Evolutionary conservation across 2,797 vertebrate species (phyloP), one percentile per base, ranked within the genome.

Genomic region (Spondyliosoma cantharus): DNA sequence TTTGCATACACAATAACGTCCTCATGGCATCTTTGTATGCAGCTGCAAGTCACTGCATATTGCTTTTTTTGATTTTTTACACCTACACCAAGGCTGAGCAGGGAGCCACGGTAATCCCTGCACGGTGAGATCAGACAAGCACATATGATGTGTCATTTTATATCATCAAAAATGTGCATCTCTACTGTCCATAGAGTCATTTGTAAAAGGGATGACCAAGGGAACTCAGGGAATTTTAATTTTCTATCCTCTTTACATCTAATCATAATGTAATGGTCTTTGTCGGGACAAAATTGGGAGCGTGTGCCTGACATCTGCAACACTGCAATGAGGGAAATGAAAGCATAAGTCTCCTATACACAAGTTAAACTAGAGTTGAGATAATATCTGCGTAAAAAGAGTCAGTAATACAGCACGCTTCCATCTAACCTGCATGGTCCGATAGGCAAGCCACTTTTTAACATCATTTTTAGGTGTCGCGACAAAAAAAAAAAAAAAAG

Each of bases 401-500:
- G 2, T 54, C 6, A 7, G 29, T 27, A 45, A 56, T 20, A 22
- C 49, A 78, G 12, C 14, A 8, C 32, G 19, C 17, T 17, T 45
- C 19, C 5, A 7, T 46, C 24, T 48, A 61, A 74, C n/a, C 60
- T 62, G 29, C 56, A 12, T 22, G 24, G 19, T 32, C 32, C 27
- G 46, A 70, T 43, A 45, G 4, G 15, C 19, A 52, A 16, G 24
- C 13, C 20, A 3, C 4, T 43, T 32, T 4, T 66, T 72, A 46
- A 76, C 62, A 58, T 57, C 49, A 66, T 80, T 58, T 62, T 46
- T 29, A 81, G 32, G 56, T 77, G 53, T 69, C 42, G 29, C 45
- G 56, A 50, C 43, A 73, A 66, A 22, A 20, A 7, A 13, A 7
- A 6, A 19, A 19, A 48, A 48, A 19, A 9, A 25, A 71, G 32